Percentiles rank a stretch among this genome's conserved stretches.
Conservation (phyloP, 2,888 invertebrate species). For the Apoda limacodes region DNA sequence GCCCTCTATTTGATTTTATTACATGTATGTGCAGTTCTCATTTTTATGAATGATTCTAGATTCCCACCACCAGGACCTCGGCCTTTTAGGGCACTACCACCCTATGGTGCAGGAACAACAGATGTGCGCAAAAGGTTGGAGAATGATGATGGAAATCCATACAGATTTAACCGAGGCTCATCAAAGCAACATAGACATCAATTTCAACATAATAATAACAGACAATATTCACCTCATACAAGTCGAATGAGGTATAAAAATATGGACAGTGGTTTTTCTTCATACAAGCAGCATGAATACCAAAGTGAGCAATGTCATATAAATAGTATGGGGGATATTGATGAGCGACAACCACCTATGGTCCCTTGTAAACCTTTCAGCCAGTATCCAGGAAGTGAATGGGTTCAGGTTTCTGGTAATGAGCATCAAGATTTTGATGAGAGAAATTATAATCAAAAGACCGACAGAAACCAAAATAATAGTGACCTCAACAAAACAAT, state of each 20-base stretch:
- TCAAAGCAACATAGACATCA: constrained; percentile 18
- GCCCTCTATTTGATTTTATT: neutral
- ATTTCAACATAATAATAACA: constrained; percentile 25
- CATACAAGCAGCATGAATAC: constrained; percentile 16
- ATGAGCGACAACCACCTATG: constrained; percentile 31
- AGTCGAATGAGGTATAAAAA: neutral
- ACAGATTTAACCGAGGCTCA: constrained; percentile 24
- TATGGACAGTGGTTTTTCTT: neutral
- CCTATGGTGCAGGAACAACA: constrained; percentile 24
- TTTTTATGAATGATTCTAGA: constrained; percentile 25
- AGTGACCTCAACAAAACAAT: constrained; percentile 30
- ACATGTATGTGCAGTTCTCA: neutral
- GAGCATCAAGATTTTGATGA: constrained; percentile 29
- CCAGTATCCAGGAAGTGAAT: constrained; percentile 25
- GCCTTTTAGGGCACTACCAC: constrained; percentile 26
- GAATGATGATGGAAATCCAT: constrained; percentile 32
- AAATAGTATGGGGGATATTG: constrained; percentile 52
- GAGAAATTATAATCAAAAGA: constrained; percentile 27
- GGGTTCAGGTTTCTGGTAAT: constrained; percentile 28
- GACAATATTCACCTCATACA: constrained; percentile 22
- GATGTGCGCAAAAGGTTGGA: constrained; percentile 25
- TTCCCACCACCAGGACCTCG: constrained; percentile 36
- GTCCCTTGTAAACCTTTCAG: constrained; percentile 5
- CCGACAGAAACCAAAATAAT: constrained; percentile 25
- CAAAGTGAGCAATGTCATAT: constrained; percentile 24